Evolutionary conservation across 2,888 invertebrate genomes (phyloP), one percentile per base, ranked within the genome.

Genomic region (Napeogenes sylphis): DNA sequence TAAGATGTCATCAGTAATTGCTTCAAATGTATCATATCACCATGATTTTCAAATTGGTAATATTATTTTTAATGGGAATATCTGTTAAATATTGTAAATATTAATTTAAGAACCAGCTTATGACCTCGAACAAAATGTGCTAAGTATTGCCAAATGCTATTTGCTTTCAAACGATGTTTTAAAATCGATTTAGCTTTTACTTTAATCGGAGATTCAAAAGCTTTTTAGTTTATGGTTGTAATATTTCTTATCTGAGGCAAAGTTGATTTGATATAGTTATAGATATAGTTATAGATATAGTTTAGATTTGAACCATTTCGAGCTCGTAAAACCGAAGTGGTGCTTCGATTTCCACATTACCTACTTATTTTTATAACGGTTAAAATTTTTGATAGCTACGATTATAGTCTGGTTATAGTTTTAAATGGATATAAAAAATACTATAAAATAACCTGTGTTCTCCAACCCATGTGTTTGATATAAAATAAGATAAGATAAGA

Each of bases 281-380:
- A n/a, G n/a, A n/a, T 47, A 47, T 21, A 47, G 3, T 14, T 14
- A 13, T 14, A n/a, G n/a, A n/a, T 47, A 47, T 21, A 47, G 3
- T 14, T n/a, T 14, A 47, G 30, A n/a, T 30, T 12, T 51, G 30
- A 12, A 30, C 51, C 51, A 30, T 8, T 30, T 63, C 63, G 55
- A 56, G 62, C 55, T 67, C 70, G 46, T 70, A 71, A 71, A 71
- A 58, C 42, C 47, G 55, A 63, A 68, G 67, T 64, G 70, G 65
- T 65, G 63, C 62, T 68, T 64, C 61, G 58, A 54, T 46, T 65
- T 59, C 42, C 33, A 64, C 54, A 64, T 71, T 70, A 68, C 68
- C 68, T 60, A 62, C 47, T 64, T 66, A 21, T 21, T 21, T 21
- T 68, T 68, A 68, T 55, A 58, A 61, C 55, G 62, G 51, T 59